Base-by-base conservation (phyloP, 2,113 vertebrate genomes). In the Rafetus swinhoei region DNA sequence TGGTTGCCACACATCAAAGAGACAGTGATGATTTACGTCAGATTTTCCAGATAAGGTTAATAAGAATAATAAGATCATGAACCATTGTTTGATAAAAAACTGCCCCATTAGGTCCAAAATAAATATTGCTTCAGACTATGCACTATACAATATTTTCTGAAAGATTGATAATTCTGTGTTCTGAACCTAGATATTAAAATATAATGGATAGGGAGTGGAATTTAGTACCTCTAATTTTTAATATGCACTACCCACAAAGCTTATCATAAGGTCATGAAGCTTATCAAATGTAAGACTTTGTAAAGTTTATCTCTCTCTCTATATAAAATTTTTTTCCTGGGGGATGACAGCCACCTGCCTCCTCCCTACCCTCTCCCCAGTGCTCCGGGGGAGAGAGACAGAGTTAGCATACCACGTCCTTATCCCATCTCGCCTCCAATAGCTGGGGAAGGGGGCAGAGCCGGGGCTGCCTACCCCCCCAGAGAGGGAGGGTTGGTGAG, bases 41-140 rank as follows among this genome's bases (percentile, higher is more conserved):
- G 45, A 56, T 65, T 9, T 80, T 91, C 32, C 52, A 94, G 91
- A 94, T 56, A 84, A 35, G 22, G 72, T 90, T 81, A 87, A 21
- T 82, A 86, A 91, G 21, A 93, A 81, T 87, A 94, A 95, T 85
- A 91, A 80, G 24, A 1, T 92, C 24, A 91, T 57, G 53, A 12
- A 92, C 19, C 4, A 88, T 65, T 89, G 54, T 74, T 79, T 91
- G 45, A 84, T 87, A 95, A 27, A 85, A 95, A 95, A 94, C 25
- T 82, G 57, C 3, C 15, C 22, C 22, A 39, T 85, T 81, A 90
- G 79, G 85, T 92, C 3, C 9, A 82, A 88, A 92, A 83, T 22
- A 93, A 84, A 88, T 86, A 81, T 79, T 89, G 3, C 22, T 89
- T 54, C 54, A 69, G 25, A 82, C 8, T 88, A 39, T 81, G 60